Evolutionary conservation across 2,113 vertebrate genomes (phyloP).

Genomic region (Cheilinus undulatus): DNA sequence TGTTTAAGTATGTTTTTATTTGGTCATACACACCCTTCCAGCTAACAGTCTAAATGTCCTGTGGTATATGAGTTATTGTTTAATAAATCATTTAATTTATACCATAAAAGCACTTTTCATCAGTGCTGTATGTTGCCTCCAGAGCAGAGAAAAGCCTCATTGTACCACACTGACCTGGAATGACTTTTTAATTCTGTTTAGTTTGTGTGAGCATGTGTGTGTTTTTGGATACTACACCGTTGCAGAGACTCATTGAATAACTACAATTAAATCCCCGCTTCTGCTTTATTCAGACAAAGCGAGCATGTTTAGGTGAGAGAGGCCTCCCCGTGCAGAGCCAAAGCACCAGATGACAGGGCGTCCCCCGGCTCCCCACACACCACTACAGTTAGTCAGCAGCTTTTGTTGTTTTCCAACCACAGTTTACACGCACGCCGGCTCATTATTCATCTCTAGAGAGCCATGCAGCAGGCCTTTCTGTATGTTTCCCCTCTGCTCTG

Average conservation of each 20-base stretch:
- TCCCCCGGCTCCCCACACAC: slow-evolving; percentile 64
- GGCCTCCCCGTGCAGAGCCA: slow-evolving; percentile 50
- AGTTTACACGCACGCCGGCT: slow-evolving; percentile 76
- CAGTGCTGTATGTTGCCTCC: not conserved
- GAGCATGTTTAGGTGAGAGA: slow-evolving; percentile 66
- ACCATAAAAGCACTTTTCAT: not conserved
- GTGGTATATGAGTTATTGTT: too few relatives aligned
- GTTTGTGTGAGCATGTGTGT: not conserved
- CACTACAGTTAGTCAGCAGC: slow-evolving; percentile 78
- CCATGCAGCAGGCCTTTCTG: slow-evolving; percentile 55
- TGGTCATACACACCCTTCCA: too few relatives aligned
- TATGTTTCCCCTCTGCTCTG: slow-evolving; percentile 64
- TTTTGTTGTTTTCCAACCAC: slow-evolving; percentile 81
- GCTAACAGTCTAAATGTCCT: too few relatives aligned
- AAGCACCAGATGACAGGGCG: slow-evolving; percentile 61
- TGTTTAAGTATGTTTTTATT: too few relatives aligned
- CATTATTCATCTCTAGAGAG: slow-evolving; percentile 77
- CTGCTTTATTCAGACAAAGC: slow-evolving; percentile 48
- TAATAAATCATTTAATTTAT: not conserved
- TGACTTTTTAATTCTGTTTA: not conserved
- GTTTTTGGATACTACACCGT: not conserved
- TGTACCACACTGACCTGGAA: not conserved
- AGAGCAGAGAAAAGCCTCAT: not conserved
- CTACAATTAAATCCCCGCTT: slow-evolving; percentile 21
- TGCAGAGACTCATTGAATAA: slow-evolving; percentile 27